Evolutionary conservation across 2,797 vertebrate species (phyloP), one percentile per base, ranked within the genome.

Genomic region (Labroides dimidiatus): DNA sequence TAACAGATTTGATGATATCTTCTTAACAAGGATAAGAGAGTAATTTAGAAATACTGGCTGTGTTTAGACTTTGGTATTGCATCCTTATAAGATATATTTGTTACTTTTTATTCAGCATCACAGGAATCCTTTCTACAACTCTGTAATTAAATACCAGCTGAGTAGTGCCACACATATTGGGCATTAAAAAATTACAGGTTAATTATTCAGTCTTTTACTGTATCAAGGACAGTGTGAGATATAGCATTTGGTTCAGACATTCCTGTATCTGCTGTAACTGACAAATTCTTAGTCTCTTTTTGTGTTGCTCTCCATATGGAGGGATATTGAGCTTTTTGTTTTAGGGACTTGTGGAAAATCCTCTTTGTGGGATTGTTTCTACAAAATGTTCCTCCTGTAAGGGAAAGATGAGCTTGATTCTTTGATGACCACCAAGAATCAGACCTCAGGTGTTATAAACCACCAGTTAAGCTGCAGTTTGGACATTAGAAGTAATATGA

Each of bases 1-100:
- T 66, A 79, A 80, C 55, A 42, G 53, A 68, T 78, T 65, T 62
- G 33, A 61, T 37, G 55, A 17, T 58, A n/a, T 54, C 13, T 47
- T 63, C 33, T 60, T 37, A 45, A 41, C 51, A 44, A 51, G 19
- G 36, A 62, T 49, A 30, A 47, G 15, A 44, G n/a, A 79, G 17
- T n/a, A 37, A 17, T 14, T 23, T 2, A 33, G 3, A 57, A 51
- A 52, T 27, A n/a, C 49, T 52, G 57, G 4, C 53, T 54, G 52
- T 44, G 10, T 39, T 20, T 4, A 59, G 67, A 65, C 3, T 10
- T 57, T 64, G 60, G 17, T 61, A n/a, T 49, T 51, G n/a, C 16
- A 56, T 17, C 20, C 13, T 39, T 21, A 27, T 2, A 54, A 68
- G 43, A 48, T 11, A 43, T 10, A 43, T 47, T 47, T 47, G n/a